These are phyloP conservation scores for Myiagra hebetior DNA, from an alignment of 2,113 vertebrate species.

Conservation along the genomic window DNA sequence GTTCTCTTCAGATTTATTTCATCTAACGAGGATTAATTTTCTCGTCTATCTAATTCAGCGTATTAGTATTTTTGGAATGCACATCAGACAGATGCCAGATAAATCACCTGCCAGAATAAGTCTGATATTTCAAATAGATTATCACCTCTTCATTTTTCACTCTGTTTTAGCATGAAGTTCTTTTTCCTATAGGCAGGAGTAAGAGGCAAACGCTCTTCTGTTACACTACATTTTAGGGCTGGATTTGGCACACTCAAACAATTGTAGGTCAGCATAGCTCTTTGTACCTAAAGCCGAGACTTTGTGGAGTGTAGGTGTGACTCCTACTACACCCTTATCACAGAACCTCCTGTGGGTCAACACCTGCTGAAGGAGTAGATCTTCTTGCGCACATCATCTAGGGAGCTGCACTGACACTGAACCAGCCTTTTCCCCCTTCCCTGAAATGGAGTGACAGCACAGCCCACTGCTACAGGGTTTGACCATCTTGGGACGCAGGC, in stretches of 20 bases:
- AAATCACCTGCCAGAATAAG: background rate
- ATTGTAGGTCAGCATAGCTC: background rate
- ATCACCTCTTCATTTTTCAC: background rate
- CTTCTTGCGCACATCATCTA: background rate
- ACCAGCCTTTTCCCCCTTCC: background rate
- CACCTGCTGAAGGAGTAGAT: background rate
- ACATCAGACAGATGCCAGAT: background rate
- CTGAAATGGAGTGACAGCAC: background rate
- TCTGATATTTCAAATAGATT: background rate
- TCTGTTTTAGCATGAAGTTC: background rate
- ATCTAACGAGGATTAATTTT: constrained; percentile 40
- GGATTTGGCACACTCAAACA: background rate
- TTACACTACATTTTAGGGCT: background rate
- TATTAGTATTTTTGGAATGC: constrained; percentile 38
- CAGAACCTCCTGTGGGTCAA: background rate
- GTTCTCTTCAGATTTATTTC: constrained; percentile 43
- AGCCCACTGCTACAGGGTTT: background rate
- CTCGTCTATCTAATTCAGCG: background rate
- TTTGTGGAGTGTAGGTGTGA: background rate
- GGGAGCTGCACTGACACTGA: background rate
- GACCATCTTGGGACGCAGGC: background rate
- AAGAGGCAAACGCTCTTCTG: background rate
- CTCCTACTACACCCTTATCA: background rate
- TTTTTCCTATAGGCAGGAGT: background rate
- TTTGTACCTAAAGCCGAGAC: background rate